phyloP scores from a whole-genome alignment of 2,888 invertebrate genomes.

The Alloplasta piceator region DNA sequence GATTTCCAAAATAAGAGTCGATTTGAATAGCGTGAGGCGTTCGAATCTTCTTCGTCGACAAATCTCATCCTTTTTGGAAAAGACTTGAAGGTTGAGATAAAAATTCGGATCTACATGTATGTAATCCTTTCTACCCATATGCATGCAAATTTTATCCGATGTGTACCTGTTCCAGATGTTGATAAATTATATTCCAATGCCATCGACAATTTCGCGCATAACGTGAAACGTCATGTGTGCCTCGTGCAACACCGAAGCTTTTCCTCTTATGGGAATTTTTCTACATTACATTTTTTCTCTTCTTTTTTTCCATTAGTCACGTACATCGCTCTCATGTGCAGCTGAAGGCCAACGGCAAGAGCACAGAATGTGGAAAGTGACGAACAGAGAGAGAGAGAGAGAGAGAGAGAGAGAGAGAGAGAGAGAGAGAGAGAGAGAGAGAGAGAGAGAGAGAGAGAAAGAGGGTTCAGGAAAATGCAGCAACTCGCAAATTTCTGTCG shows the following conservation, averaged over 20 bases:
- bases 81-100: too few relatives aligned
- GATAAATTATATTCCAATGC: slow-evolving; percentile 66
- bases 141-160: slow-evolving; percentile 63
- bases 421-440: neutral
- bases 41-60: too few relatives aligned
- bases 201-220: slow-evolving; percentile 12
- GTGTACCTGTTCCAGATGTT: slow-evolving; percentile 54
- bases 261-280: slow-evolving; percentile 15
- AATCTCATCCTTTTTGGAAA: too few relatives aligned
- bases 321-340: slow-evolving; percentile 33
- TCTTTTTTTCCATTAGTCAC: slow-evolving; percentile 27
- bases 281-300: slow-evolving; percentile 6
- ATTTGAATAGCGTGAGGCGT: too few relatives aligned
- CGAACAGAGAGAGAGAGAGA: neutral
- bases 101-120: too few relatives aligned
- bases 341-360: slow-evolving; percentile 11
- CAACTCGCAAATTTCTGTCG: slow-evolving; percentile 40
- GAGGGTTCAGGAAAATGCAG: slow-evolving; percentile 20
- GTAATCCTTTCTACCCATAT: too few relatives aligned
- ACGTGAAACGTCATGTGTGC: slow-evolving; percentile 5
- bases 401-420: slow-evolving; percentile 1
- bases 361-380: neutral
- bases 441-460: neutral
- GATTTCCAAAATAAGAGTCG: too few relatives aligned
- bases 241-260: neutral